Base-by-base conservation (phyloP, 92 coral and sea anemone species). In the Metridium senile region DNA sequence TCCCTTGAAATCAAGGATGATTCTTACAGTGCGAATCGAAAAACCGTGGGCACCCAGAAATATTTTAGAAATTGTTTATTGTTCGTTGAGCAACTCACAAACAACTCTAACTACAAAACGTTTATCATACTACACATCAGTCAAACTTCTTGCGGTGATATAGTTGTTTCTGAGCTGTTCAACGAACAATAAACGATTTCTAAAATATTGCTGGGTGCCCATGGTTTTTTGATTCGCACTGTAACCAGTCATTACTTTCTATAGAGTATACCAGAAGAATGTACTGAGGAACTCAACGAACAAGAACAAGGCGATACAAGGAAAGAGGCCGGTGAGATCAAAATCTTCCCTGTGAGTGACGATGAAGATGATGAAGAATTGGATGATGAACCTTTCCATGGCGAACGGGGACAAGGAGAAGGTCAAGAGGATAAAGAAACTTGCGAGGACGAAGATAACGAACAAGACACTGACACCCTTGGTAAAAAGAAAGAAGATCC, bases 261-360 rank as follows among this genome's bases (percentile, higher is more conserved):
- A 9, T 64, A 92, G 97, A 89, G 91, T 31, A 92, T 92, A 21
- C 97, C 97, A 47, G 97, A 92, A 76, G 97, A 90, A 66, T 73
- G 72, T 47, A 62, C 85, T 19, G 92, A 89, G 31, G 78, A 68
- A 20, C 70, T 82, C 19, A 74, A 75, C 52, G 89, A 84, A 26
- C 33, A 71, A n/a, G 93, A 76, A 13, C 54, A n/a, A 33, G 17
- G 32, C 26, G 83, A 82, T 13, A 26, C 70, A 54, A 25, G 59
- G 28, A 62, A 45, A 65, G 80, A 71, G 72, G 88, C 65, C 33
- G 75, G 74, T 53, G 92, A 84, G 27, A 86, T 88, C 27, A 84
- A 88, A 53, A 62, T 88, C 17, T 70, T 68, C 9, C 86, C 86
- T 22, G 79, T 88, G 8, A 84, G 86, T 71, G 93, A 80, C 28